Conservation (phyloP, 2,113 vertebrate genomes). For the Cromileptes altivelis region DNA sequence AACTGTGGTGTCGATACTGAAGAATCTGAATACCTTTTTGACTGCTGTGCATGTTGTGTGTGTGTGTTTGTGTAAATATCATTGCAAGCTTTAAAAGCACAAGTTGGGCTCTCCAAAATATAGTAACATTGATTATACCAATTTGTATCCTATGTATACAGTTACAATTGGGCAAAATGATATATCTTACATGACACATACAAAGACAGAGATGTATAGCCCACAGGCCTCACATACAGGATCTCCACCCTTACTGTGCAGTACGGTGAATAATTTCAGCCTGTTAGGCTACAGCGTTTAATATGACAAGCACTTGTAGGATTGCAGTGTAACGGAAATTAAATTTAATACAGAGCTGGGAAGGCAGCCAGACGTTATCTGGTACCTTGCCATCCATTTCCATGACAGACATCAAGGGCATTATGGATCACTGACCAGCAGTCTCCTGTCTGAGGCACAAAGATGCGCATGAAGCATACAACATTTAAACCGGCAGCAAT, state of each 20-base stretch:
- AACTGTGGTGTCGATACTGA: background rate
- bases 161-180: background rate
- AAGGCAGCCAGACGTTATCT: conserved; percentile 51
- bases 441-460: conserved; percentile 31
- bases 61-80: background rate
- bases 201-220: background rate
- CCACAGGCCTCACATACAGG: background rate
- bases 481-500: conserved; percentile 18
- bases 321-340: conserved; percentile 35
- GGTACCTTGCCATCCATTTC: conserved; percentile 42
- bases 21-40: background rate
- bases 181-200: background rate
- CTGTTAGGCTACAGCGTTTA: conserved; percentile 18
- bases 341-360: conserved; percentile 50
- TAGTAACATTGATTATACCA: background rate
- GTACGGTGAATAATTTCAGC: conserved; percentile 22
- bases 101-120: background rate
- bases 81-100: background rate
- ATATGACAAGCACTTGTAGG: conserved; percentile 35
- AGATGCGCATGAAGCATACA: conserved; percentile 14
- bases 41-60: background rate
- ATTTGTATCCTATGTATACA: background rate
- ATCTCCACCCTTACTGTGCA: conserved; percentile 1
- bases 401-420: conserved; percentile 48
- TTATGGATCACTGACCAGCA: conserved; percentile 46